Base-by-base conservation (phyloP, 2,113 vertebrate genomes). In the Caranx ignobilis region DNA sequence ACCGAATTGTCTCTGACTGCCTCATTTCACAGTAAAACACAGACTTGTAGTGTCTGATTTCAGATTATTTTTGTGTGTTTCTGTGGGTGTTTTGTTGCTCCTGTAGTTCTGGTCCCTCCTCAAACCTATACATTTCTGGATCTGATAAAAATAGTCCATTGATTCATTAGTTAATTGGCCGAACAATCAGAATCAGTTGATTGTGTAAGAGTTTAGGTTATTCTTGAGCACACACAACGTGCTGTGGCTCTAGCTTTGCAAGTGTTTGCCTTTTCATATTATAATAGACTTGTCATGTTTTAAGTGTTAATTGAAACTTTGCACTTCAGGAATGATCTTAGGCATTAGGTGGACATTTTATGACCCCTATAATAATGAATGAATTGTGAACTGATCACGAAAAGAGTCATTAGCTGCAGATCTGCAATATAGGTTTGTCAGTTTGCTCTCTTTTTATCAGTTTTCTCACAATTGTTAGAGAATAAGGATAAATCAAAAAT, bases 1-100 rank as follows among this genome's bases (percentile, higher is more conserved):
- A 83, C 86, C 77, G 69, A 78, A 2, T 77, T 54, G 48, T 63
- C 52, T 79, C 59, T 64, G 39, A 3, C n/a, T 11, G 45, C 71
- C 37, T 74, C 50, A 47, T 65, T 79, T 62, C 11, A 64, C 2
- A 18, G 11, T 18, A 50, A 35, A 75, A 59, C 54, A 6, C 54
- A 6, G 5, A 2, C n/a, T 11, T 2, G 12, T 1, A 15, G 19
- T 2, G 11, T 64, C 12, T 45, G 62, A 4, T 13, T 11, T 45
- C 21, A 26, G n/a, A 11, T 64, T 26, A 3, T 5, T 64, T 26
- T 26, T 6, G 2, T 48, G 54, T 56, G 26, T 56, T 26, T 31
- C 63, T 65, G 4, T 9, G 16, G 18, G 21, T 64, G 41, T 1
- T 13, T 26, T 6, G 2, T 37, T 13, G 48, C 15, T 39, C 26